Percentiles rank a stretch among this genome's conserved stretches.
Evolutionary conservation across 1,140 invertebrate genomes (phyloP).

Genomic region (Scaptomyza montana): DNA sequence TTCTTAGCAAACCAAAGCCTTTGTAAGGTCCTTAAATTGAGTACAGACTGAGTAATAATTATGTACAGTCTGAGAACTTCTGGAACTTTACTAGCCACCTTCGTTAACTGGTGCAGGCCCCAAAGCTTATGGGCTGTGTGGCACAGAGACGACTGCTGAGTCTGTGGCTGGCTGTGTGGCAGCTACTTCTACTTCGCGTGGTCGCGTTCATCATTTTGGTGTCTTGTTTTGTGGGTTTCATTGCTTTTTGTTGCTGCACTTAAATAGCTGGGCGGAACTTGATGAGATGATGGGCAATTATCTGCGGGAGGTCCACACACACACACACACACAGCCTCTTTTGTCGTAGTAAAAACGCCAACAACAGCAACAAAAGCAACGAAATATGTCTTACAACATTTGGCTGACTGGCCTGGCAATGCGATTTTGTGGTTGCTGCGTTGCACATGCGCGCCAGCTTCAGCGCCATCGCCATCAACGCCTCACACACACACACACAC

Average conservation of each 20-base stretch:
- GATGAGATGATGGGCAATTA: conserved; percentile 83
- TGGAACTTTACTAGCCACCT: conserved; percentile 14
- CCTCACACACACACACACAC: conserved; percentile 84
- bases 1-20: too few relatives aligned
- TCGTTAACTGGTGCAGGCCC: conserved; percentile 17
- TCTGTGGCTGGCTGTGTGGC: conserved; percentile 35
- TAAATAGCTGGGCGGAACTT: conserved; percentile 82
- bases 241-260: conserved; percentile 66
- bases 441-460: conserved; percentile 83
- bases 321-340: conserved; percentile 43
- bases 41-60: too few relatives aligned
- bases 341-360: conserved; percentile 47
- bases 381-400: conserved; percentile 77
- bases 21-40: too few relatives aligned
- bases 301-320: conserved; percentile 78
- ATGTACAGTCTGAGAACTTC: too few relatives aligned
- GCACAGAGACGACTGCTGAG: conserved; percentile 1
- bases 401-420: conserved; percentile 46
- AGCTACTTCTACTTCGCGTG: conserved; percentile 78
- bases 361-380: conserved; percentile 48
- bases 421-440: conserved; percentile 67
- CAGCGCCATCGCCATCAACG: conserved; percentile 85
- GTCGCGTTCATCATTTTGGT: conserved; percentile 81
- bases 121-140: conserved; percentile 20
- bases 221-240: conserved; percentile 81